Evolutionary conservation across 2,888 invertebrate species (phyloP).

Genomic region (Leptinotarsa tumamoca): DNA sequence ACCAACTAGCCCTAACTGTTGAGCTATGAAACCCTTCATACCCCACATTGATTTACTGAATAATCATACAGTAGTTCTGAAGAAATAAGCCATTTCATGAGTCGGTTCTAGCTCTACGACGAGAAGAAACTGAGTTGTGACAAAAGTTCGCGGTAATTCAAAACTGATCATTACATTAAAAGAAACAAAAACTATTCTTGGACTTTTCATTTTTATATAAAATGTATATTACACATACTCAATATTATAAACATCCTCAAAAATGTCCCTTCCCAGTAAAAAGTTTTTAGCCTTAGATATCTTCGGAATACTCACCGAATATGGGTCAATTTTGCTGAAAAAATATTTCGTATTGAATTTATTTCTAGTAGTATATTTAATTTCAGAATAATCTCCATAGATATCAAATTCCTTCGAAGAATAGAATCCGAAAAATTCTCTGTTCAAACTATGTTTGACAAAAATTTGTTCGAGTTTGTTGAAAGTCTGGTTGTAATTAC

Average conservation of each 20-base stretch:
- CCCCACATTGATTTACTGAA: no score
- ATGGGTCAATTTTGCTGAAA: slow-evolving; percentile 36
- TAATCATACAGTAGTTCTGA: no score
- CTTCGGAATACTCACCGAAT: background rate
- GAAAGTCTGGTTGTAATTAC: background rate
- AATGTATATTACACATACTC: no score
- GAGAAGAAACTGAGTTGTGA: no score
- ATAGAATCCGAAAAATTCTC: slow-evolving; percentile 9
- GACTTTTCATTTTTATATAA: background rate
- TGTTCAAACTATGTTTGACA: slow-evolving; percentile 10
- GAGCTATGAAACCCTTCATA: no score
- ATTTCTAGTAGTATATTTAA: slow-evolving; percentile 35
- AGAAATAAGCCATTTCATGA: no score
- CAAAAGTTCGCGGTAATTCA: no score
- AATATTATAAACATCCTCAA: background rate
- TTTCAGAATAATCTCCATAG: slow-evolving; percentile 16
- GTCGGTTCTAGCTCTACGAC: no score
- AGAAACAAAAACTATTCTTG: background rate
- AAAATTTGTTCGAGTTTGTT: slow-evolving; percentile 31
- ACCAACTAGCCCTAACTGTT: no score
- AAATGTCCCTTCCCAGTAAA: slow-evolving; percentile 19
- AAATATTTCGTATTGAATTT: slow-evolving; percentile 38
- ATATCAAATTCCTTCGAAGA: background rate
- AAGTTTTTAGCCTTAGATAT: slow-evolving; percentile 23
- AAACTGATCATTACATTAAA: background rate